A percentile compares a stretch with the other conserved stretches of the same genome.
Evolutionary conservation across 2,888 invertebrate genomes (phyloP).

Genomic region (Antheraea yamamai): DNA sequence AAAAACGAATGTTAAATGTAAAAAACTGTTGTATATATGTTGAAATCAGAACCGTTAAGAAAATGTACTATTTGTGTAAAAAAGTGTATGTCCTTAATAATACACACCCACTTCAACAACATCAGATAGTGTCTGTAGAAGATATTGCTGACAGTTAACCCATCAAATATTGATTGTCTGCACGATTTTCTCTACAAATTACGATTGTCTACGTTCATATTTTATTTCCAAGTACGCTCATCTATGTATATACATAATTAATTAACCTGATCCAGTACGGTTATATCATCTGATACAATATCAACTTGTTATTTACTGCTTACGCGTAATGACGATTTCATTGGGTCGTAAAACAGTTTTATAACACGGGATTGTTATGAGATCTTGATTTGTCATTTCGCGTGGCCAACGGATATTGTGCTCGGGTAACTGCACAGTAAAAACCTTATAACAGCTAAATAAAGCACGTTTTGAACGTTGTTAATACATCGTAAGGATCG

Average conservation of each 20-base stretch:
- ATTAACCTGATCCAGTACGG: not conserved
- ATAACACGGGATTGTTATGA: conserved; percentile 40
- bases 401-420: conserved; percentile 38
- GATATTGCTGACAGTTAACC: not conserved
- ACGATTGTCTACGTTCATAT: not conserved
- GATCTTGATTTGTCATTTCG: conserved; percentile 56
- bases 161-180: not conserved
- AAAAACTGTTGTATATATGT: not conserved
- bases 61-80: too few relatives aligned
- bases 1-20: not conserved
- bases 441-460: conserved; percentile 33
- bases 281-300: conserved; percentile 33
- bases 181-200: not conserved
- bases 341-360: conserved; percentile 48
- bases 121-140: not conserved
- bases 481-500: conserved; percentile 6
- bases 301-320: conserved; percentile 50
- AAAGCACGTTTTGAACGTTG: not conserved
- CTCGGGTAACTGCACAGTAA: conserved; percentile 33
- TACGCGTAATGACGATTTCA: conserved; percentile 54
- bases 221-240: not conserved
- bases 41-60: too few relatives aligned
- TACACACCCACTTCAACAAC: not conserved
- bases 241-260: not conserved
- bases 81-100: too few relatives aligned